Base-by-base conservation (phyloP, 2,113 vertebrate genomes). In the Mungos mungo region DNA sequence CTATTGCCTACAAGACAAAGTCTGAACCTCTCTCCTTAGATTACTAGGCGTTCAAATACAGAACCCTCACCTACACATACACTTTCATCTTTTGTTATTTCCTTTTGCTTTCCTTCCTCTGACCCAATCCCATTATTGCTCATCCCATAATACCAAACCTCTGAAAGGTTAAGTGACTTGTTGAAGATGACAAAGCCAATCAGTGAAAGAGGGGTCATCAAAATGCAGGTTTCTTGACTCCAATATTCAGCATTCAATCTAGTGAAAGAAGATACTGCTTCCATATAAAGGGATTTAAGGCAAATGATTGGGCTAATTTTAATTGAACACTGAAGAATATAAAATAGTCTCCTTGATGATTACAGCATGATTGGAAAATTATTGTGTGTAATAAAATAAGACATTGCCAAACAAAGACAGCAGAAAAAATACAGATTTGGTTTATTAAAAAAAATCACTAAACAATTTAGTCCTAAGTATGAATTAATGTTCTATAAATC, bases 401-500 rank as follows among this genome's bases (percentile, higher is more conserved):
- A 85, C 3, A 8, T 74, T 95, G 90, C 65, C 65, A 90, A 88
- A 86, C 50, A 96, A 88, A 72, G 69, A 65, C 1, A 83, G 35
- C 21, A 93, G 57, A 77, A 89, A 92, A 84, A 91, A 14, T 47
- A 92, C 7, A n/a, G 25, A 92, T 94, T 97, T 97, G 54, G 25
- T 86, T 98, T 95, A 87, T 74, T 95, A 3, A 88, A 35, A 93
- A 95, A 98, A 97, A 93, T 95, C 93, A 97, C 69, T 35, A 85
- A 81, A 98, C 87, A 14, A 97, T 96, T 98, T 95, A 97, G 19
- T 60, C 89, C 83, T 82, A 60, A 81, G 25, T 97, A 85, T 97
- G 94, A 98, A 98, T 95, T 97, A 97, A 95, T 96, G 84, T 88
- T 81, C 81, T 97, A 90, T 96, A 98, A 98, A 98, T 60, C 87